Percentiles rank a stretch among this genome's conserved stretches.
Conservation (phyloP, 2,888 invertebrate genomes). For the Sinohyriopsis cumingii region DNA sequence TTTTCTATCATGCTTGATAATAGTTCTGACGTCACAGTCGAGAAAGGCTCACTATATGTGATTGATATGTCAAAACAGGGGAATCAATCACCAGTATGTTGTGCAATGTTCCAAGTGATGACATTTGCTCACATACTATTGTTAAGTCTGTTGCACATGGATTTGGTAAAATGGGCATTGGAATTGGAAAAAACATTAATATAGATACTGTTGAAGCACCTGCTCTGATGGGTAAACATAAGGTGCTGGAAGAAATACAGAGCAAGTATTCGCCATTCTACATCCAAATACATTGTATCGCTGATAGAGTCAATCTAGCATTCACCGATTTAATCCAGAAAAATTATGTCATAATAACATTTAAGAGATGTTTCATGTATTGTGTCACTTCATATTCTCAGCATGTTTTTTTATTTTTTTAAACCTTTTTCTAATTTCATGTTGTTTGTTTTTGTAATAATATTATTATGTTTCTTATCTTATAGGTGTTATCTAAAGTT, state of each 20-base stretch:
- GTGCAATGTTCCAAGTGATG: conserved; percentile 9
- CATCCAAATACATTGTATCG: conserved; percentile 29
- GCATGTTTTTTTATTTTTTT: too few species aligned
- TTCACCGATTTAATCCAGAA: conserved; percentile 34
- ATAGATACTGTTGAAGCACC: conserved; percentile 31
- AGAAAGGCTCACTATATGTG: too few species aligned
- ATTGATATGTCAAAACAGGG: too few species aligned
- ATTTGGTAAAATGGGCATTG: conserved; percentile 8
- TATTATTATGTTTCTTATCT: too few species aligned
- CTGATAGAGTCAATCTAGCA: conserved; percentile 30
- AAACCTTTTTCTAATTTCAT: too few species aligned
- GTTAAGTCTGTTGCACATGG: conserved; percentile 1
- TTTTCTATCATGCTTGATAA: too few species aligned
- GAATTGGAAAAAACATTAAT: conserved; percentile 11
- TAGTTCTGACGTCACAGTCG: too few species aligned
- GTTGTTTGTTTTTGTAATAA: too few species aligned
- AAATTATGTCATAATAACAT: conserved; percentile 16
- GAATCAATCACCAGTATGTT: conserved; percentile 10
- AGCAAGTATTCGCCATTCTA: conserved; percentile 26
- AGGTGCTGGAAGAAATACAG: conserved; percentile 23
- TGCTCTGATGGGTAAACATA: conserved; percentile 24
- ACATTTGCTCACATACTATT: conserved; percentile 26
- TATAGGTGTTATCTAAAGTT: too few species aligned
- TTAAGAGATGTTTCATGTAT: conserved; percentile 22
- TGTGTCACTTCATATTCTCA: conserved; percentile 20